Evolutionary conservation across 2,113 vertebrate species (phyloP), one percentile per base, ranked within the genome.

Genomic region (Onychostoma macrolepis): DNA sequence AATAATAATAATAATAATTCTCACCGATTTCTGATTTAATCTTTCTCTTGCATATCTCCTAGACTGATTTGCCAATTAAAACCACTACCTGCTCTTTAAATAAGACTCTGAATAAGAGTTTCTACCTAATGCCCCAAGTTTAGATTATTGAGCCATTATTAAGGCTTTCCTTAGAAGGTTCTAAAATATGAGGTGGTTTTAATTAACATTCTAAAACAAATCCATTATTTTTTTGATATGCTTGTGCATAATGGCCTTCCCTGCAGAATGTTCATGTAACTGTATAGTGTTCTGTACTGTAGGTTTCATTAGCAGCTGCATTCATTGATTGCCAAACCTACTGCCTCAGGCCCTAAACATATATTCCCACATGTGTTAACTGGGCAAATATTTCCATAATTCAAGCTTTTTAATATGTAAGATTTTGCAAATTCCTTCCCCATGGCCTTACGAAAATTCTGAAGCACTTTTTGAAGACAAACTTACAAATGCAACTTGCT

Each of bases 351-450:
- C 50, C n/a, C 36, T 26, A 43, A 65, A 78, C 38, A 30, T 48
- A 80, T 19, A 74, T 75, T 63, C 85, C 69, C 67, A 75, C 6
- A 17, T 12, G 48, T 19, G 10, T 43, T 72, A 28, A 63, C n/a
- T 41, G 30, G 7, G 45, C 19, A 72, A 72, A 63, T 26, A 80
- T 38, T 61, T 61, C 33, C 33, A 61, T 38, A 80, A 15, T 36
- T 80, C 1, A 43, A 65, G 36, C 58, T 65, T 28, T 43, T 81
- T 28, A 81, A 65, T 67, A 67, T 67, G n/a, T 69, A 50, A 11
- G 4, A 24, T 7, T 71, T 71, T 12, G n/a, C 61, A 48, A 24
- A 83, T 83, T 12, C 28, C 43, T 69, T 83, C 63, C 80, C 80
- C 3, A 6, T 50, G 10, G 63, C 80, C 38, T 30, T 48, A 38